Base-by-base conservation (phyloP, 2,797 vertebrate species). In the Potorous gilbertii region DNA sequence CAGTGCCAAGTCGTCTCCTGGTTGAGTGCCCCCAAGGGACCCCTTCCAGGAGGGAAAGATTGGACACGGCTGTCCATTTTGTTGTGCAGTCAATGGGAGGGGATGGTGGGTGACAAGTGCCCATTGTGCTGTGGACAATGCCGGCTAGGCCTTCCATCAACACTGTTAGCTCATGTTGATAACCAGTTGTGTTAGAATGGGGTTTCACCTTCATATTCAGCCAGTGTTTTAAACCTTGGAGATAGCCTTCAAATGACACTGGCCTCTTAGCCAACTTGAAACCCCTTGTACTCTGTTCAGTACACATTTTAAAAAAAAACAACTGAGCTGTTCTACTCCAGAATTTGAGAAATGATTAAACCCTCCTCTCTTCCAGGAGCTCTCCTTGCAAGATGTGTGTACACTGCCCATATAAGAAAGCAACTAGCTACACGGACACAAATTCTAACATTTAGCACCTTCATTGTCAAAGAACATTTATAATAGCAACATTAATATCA, bases 371-470 rank as follows among this genome's bases (percentile, higher is more conserved):
- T 27, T 87, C 31, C 74, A 50, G 97, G 98, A 97, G 96, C 93
- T 97, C 96, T 91, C 92, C 31, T 98, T 96, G 94, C 29, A 96
- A 93, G 29, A 97, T 92, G 92, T 52, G 59, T 93, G 93, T 0
- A 13, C 21, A 95, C 81, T 96, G 95, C 66, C 34, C 74, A 87
- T 55, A 92, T 93, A 96, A 81, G 56, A 96, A 54, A 40, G 91
- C 74, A 31, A 96, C 92, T 95, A 62, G 90, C 94, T 87, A 91
- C 96, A 97, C 0, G 2, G 91, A 95, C 92, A 96, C 93, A 94
- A n/a, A 93, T n/a, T 56, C 97, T 98, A 98, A 95, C 95, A 97
- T 92, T 96, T 98, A 97, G 97, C 97, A 97, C 97, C 96, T 90
- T 96, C 90, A 97, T 97, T 94, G 92, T 92, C 93, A 56, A 98